phyloP scores from a whole-genome alignment of 2,888 invertebrate species.

The Hirtodrosophila cameraria region DNA sequence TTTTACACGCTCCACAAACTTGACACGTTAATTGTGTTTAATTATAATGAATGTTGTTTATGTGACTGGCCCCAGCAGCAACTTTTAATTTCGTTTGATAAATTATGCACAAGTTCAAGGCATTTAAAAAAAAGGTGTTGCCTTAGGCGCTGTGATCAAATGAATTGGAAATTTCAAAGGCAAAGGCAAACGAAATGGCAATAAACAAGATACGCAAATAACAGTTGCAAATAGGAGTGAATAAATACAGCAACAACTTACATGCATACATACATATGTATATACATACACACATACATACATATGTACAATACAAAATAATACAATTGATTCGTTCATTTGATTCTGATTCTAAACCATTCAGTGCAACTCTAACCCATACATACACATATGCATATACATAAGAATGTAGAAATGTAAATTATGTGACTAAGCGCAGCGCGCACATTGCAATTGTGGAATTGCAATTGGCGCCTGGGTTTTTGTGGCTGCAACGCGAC shows the following conservation, averaged over 20 bases:
- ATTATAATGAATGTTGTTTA: slow-evolving; percentile 27
- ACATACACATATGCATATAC: too few species aligned
- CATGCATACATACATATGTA: not conserved
- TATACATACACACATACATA: not conserved
- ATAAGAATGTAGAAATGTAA: too few species aligned
- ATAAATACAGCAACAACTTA: slow-evolving; percentile 5
- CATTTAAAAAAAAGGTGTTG: slow-evolving; percentile 26
- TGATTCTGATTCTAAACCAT: too few species aligned
- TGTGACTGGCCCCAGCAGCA: slow-evolving; percentile 5
- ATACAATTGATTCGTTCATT: too few species aligned
- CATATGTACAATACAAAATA: too few species aligned
- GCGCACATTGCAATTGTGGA: slow-evolving; percentile 39
- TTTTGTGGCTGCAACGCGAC: slow-evolving; percentile 23
- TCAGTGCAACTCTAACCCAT: too few species aligned
- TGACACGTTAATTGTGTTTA: slow-evolving; percentile 31
- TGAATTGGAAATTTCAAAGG: slow-evolving; percentile 37
- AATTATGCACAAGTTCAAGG: slow-evolving; percentile 33
- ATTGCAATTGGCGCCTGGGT: slow-evolving; percentile 47
- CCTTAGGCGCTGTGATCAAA: slow-evolving; percentile 20
- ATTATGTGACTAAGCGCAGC: slow-evolving; percentile 39
- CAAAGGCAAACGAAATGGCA: slow-evolving; percentile 34
- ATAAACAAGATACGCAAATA: slow-evolving; percentile 13
- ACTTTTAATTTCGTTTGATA: slow-evolving; percentile 26
- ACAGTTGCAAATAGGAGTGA: slow-evolving; percentile 41
- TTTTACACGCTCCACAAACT: slow-evolving; percentile 10